Conservation (phyloP, 2,113 vertebrate species). For the Athene cunicularia region DNA sequence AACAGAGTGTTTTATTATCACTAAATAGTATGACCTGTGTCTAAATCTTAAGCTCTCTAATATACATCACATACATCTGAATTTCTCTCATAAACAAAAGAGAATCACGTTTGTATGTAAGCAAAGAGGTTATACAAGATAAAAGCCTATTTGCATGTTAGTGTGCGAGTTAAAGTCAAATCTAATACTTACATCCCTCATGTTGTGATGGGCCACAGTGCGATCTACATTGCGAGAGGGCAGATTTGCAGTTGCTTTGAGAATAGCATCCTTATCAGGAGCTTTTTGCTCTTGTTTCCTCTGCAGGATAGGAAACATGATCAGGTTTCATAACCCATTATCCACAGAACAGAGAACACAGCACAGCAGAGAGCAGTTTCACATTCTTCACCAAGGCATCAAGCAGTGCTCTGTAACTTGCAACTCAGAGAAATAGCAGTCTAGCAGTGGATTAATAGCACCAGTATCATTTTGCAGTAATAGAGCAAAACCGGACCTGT, state of each 20-base stretch:
- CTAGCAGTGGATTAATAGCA: background rate
- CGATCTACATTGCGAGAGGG: constrained; percentile 85
- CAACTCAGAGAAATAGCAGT: background rate
- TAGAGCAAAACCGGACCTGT: background rate
- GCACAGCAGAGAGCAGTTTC: background rate
- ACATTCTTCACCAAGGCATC: background rate
- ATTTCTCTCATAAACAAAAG: background rate
- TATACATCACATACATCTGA: background rate
- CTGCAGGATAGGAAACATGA: constrained; percentile 63
- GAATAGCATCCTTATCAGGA: constrained; percentile 94
- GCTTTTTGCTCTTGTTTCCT: constrained; percentile 96
- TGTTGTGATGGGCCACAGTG: constrained; percentile 87
- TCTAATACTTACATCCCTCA: constrained; percentile 87
- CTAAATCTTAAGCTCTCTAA: background rate
- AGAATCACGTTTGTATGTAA: background rate
- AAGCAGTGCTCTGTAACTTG: background rate
- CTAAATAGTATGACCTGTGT: rapidly evolving
- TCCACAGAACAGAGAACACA: background rate
- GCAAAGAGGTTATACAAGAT: background rate
- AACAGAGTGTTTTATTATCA: background rate
- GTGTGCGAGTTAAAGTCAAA: rapidly evolving
- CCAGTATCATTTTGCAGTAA: background rate
- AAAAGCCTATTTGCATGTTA: background rate
- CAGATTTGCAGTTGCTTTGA: constrained; percentile 88
- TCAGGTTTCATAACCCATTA: background rate